Conservation (phyloP, 2,797 vertebrate species). For the Lateolabrax maculatus region DNA sequence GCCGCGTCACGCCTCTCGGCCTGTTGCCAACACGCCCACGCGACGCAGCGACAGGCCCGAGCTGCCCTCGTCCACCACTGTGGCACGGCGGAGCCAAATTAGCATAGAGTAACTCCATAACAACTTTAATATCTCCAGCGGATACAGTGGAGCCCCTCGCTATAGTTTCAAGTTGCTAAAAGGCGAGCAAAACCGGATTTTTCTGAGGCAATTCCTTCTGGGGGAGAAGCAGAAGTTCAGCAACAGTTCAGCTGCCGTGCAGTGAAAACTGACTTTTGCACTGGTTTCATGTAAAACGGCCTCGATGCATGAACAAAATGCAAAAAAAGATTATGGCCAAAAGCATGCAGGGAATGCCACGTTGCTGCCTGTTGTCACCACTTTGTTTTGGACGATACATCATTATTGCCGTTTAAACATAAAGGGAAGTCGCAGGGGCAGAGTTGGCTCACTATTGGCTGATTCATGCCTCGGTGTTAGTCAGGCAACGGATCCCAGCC, state of each 20-base stretch:
- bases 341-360: slow-evolving; percentile 50
- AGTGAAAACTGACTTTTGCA: not conserved
- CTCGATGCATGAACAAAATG: slow-evolving; percentile 26
- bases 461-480: slow-evolving; percentile 76
- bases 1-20: slow-evolving; percentile 32
- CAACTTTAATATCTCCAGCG: not conserved
- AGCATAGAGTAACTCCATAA: not conserved
- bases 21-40: not conserved
- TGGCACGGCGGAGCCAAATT: not conserved
- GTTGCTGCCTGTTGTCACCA: slow-evolving; percentile 49
- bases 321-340: slow-evolving; percentile 24
- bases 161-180: not conserved
- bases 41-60: not conserved
- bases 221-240: slow-evolving; percentile 49
- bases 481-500: slow-evolving; percentile 73
- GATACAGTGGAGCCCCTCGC: not conserved
- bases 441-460: slow-evolving; percentile 72
- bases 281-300: slow-evolving; percentile 2
- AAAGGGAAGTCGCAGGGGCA: slow-evolving; percentile 64
- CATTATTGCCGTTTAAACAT: slow-evolving; percentile 59
- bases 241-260: slow-evolving; percentile 46
- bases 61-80: not conserved
- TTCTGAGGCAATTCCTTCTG: slow-evolving; percentile 38
- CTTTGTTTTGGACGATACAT: slow-evolving; percentile 57
- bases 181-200: not conserved